A percentile compares a stretch with the other conserved stretches of the same genome.
phyloP scores from a whole-genome alignment of 2,888 invertebrate species.

The Agapostemon virescens region DNA sequence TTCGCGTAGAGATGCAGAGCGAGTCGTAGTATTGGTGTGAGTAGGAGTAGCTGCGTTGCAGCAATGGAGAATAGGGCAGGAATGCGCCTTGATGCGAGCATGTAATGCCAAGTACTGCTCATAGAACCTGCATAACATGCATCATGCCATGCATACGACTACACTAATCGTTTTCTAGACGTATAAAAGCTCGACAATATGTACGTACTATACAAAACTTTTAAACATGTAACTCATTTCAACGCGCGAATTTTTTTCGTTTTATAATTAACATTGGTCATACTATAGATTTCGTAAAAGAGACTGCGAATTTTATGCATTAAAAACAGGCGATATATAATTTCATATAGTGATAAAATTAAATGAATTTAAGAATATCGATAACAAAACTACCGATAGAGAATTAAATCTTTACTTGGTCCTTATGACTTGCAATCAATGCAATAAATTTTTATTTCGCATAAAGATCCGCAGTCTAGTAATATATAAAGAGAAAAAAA shows the following conservation, averaged over 20 bases:
- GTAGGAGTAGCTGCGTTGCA: slow-evolving; percentile 80
- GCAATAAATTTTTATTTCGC: neutral
- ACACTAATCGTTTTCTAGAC: slow-evolving; percentile 61
- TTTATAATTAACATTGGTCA: slow-evolving; percentile 25
- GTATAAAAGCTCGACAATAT: slow-evolving; percentile 37
- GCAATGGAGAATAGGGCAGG: slow-evolving; percentile 86
- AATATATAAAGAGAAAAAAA: neutral
- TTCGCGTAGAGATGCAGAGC: slow-evolving; percentile 84
- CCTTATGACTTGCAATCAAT: neutral
- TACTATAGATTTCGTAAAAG: no score
- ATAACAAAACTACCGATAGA: no score
- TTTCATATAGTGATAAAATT: no score
- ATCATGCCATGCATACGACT: slow-evolving; percentile 78
- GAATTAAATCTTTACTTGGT: no score
- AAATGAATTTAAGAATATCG: no score
- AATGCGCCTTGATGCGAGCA: slow-evolving; percentile 93
- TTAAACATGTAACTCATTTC: slow-evolving; percentile 38
- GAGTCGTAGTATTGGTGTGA: slow-evolving; percentile 81
- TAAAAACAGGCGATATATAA: neutral
- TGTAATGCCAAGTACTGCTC: slow-evolving; percentile 93
- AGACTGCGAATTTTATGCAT: neutral
- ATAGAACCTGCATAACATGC: slow-evolving; percentile 89
- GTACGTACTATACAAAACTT: slow-evolving; percentile 20
- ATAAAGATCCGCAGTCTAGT: slow-evolving; percentile 2
- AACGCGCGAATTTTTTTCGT: slow-evolving; percentile 19